Conservation (phyloP, 37 sponge, comb jelly and placozoan genomes). For the Ephydatia muelleri region DNA sequence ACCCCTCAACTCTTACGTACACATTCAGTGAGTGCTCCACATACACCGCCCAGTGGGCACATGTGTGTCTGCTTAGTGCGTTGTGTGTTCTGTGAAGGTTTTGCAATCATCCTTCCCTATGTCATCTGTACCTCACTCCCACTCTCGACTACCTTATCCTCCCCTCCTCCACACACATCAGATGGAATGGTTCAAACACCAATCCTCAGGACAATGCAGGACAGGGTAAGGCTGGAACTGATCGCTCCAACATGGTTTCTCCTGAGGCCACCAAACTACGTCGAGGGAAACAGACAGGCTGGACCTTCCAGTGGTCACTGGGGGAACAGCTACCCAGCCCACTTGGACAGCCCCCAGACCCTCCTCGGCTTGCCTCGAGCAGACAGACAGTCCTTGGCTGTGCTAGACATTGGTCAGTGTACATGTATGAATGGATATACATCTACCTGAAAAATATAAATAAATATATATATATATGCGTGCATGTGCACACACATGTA, state of each 20-base stretch:
- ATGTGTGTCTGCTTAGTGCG: slow-evolving; percentile 4
- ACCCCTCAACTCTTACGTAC: slow-evolving; percentile 63
- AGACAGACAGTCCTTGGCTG: slow-evolving; percentile 59
- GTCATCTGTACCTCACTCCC: background rate
- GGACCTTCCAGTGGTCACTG: slow-evolving; percentile 78
- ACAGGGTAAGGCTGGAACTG: slow-evolving; percentile 92
- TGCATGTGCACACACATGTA: background rate
- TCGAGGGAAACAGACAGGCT: slow-evolving; percentile 62
- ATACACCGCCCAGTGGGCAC: background rate
- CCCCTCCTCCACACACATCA: background rate
- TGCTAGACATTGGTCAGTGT: slow-evolving; percentile 46
- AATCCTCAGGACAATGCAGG: slow-evolving; percentile 98
- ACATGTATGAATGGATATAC: background rate
- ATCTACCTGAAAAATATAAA: background rate
- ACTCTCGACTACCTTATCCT: no score
- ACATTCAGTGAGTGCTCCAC: slow-evolving; percentile 81
- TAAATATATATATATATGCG: background rate
- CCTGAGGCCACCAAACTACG: slow-evolving; percentile 61
- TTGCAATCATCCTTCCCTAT: background rate
- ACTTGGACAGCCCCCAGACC: slow-evolving; percentile 42
- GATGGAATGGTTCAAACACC: slow-evolving; percentile 99
- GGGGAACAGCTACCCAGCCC: slow-evolving; percentile 88
- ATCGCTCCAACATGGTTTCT: slow-evolving; percentile 95
- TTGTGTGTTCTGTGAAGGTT: background rate
- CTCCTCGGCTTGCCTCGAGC: slow-evolving; percentile 62